Conservation (phyloP, 1,140 invertebrate species). For the Thalassaphorura encarpata region DNA sequence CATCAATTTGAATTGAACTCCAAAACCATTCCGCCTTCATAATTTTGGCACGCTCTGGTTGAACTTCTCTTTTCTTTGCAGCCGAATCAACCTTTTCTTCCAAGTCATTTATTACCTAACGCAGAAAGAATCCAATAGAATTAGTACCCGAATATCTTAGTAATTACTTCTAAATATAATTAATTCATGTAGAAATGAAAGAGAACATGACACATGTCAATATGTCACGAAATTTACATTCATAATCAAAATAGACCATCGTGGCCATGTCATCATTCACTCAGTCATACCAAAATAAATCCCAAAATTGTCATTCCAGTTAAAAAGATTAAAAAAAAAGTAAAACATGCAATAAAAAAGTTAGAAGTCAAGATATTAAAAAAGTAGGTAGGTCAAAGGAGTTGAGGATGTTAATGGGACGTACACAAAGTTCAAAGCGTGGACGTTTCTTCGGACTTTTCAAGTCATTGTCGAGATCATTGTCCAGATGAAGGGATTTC, state of each 20-base stretch:
- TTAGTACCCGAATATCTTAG: too few species aligned
- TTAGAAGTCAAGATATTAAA: background rate
- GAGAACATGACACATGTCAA: too few species aligned
- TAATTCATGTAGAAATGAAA: too few species aligned
- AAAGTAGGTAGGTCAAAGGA: background rate
- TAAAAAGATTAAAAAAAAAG: background rate
- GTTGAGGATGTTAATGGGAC: conserved; percentile 4
- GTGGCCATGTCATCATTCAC: too few species aligned
- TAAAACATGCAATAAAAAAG: background rate
- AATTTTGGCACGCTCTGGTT: conserved; percentile 45
- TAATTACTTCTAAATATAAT: background rate
- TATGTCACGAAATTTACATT: too few species aligned
- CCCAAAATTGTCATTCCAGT: background rate
- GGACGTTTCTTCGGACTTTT: conserved; percentile 23
- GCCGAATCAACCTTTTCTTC: conserved; percentile 10
- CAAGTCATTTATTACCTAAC: conserved; percentile 28
- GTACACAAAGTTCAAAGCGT: conserved; percentile 31
- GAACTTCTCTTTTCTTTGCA: conserved; percentile 19
- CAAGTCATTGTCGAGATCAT: background rate
- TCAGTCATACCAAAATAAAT: background rate
- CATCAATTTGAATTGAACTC: conserved; percentile 90
- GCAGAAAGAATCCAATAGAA: too few species aligned
- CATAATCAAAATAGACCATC: too few species aligned
- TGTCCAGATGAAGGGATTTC: background rate
- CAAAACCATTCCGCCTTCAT: conserved; percentile 95